These are phyloP conservation scores for Lasius platythorax DNA, from an alignment of 2,888 invertebrate species.

Conservation along the genomic window DNA sequence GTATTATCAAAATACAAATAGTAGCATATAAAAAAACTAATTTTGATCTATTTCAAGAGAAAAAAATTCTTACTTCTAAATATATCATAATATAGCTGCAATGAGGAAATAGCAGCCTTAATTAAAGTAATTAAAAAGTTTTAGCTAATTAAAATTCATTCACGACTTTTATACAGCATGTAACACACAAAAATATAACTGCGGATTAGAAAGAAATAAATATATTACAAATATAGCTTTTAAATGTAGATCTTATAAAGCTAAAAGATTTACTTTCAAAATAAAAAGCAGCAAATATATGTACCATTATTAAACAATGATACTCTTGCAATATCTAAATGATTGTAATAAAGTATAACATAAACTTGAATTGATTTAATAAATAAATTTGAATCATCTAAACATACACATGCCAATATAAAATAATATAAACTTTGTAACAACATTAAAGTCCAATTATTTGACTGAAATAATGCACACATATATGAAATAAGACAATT, in stretches of 20 bases:
- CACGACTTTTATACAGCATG: background rate
- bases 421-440: too few species aligned
- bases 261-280: background rate
- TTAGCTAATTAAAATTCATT: slow-evolving; percentile 4
- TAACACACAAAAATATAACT: background rate
- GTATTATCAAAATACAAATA: background rate
- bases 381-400: background rate
- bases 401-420: background rate
- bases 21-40: background rate
- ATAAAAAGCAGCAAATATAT: background rate
- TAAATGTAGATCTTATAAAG: background rate
- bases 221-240: background rate
- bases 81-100: background rate
- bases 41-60: too few species aligned
- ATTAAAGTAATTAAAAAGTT: slow-evolving; percentile 5
- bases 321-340: background rate
- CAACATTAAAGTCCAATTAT: too few species aligned
- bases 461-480: too few species aligned
- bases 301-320: background rate
- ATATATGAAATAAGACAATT: background rate
- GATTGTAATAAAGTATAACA: background rate
- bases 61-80: background rate
- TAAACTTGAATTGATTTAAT: background rate
- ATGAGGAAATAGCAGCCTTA: background rate
- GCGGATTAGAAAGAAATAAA: background rate